Base-by-base conservation (phyloP, 2,113 vertebrate genomes). In the Bos javanicus region DNA sequence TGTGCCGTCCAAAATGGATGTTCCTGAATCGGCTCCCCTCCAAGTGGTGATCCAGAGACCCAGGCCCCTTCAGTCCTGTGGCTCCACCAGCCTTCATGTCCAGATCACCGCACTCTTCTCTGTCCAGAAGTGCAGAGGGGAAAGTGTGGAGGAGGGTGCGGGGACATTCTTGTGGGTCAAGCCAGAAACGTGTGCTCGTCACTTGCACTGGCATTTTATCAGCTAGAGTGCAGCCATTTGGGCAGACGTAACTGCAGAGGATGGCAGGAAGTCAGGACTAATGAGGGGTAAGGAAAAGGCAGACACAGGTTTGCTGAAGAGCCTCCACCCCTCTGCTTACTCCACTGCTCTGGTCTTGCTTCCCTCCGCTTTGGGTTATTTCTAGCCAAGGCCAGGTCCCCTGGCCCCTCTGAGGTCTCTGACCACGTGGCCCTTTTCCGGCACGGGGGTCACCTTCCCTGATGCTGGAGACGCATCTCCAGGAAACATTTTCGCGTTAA, bases 401-500 rank as follows among this genome's bases (percentile, higher is more conserved):
- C 21, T 15, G 48, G 39, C 85, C 48, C 11, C 74, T 56, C 5
- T 28, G 56, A 48, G 59, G 52, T 14, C 23, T 64, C 30, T 84
- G 91, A 48, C 85, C 50, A 67, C 6, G 0, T 52, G 94, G 56
- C 57, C 83, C 8, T 85, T 21, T 95, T 85, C 92, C 0, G 0
- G 56, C 67, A 50, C 23, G 87, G 92, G 91, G 94, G 97, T 98
- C 95, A 96, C 97, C 95, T 98, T 98, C 82, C n/a, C 26, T 1
- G 2, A 25, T 46, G 71, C 90, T 28, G 43, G 78, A 87, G 90
- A 89, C 1, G 11, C 95, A 11, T 85, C 95, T 93, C 30, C 71
- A 25, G 50, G 89, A 90, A 87, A 46, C 95, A 30, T 85, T 71
- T n/a, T 43, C 26, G 23, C 94, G 83, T 52, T 54, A 76, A 14